Evolutionary conservation across 2,888 invertebrate genomes (phyloP), one percentile per base, ranked within the genome.

Genomic region (Trachelus iudaicus): DNA sequence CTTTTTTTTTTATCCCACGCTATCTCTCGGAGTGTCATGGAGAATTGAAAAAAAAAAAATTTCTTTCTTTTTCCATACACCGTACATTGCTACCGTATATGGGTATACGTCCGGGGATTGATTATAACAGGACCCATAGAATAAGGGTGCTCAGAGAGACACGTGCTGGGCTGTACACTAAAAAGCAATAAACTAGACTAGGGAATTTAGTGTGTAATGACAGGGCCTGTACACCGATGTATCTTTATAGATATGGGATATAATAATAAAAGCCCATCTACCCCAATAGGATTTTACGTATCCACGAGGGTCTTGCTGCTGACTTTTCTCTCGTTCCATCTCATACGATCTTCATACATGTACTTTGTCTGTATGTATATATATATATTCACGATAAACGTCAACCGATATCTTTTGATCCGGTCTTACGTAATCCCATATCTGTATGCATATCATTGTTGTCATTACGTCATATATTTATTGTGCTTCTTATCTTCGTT

Each of bases 121-220:
- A 40, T 40, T 40, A 15, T 40, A 15, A 15, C 31, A 0, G 69
- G 6, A 69, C 11, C 69, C 69, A 69, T 6, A 0, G 15, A 40
- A 30, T 30, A 31, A 30, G 69, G 69, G 69, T 30, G 69, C 69
- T 69, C 33, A 69, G 30, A 69, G 73, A 34, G 34, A 81, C 90
- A 90, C 90, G 90, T 90, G 90, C 34, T 86, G 81, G 81, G 81
- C 76, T 85, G 84, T 85, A 80, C 82, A 85, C 87, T 85, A 86
- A 88, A 89, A 90, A 87, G 89, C 90, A 89, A 90, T 90, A 89
- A 90, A 89, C 83, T 85, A 81, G 81, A 80, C 77, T 79, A 81
- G 79, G 40, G 83, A 85, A 86, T 80, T 85, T 83, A 77, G 77
- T 81, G 81, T 76, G 83, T 84, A 86, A 87, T 84, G 87, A 87